These are phyloP conservation scores for Bemisia tabaci DNA, from an alignment of 1,140 invertebrate species.

Conservation along the genomic window DNA sequence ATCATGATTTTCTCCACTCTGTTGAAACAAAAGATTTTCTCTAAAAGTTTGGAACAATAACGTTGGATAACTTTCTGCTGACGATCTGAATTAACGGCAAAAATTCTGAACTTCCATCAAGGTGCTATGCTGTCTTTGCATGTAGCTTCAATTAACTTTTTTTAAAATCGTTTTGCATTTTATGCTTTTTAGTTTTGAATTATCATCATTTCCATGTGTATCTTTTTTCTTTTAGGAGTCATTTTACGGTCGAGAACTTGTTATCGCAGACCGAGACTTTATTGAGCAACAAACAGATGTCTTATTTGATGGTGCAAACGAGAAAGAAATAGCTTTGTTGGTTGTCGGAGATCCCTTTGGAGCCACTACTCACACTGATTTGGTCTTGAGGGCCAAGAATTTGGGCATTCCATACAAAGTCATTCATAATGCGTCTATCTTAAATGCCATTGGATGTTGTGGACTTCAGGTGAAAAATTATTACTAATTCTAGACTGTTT, in stretches of 20 bases:
- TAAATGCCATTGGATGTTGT: constrained; percentile 94
- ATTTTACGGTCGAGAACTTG: constrained; percentile 65
- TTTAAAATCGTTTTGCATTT: too few species aligned
- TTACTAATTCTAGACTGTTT: constrained; percentile 3
- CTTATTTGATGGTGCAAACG: constrained; percentile 60
- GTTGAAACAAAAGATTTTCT: too few species aligned
- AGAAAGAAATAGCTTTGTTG: constrained; percentile 72
- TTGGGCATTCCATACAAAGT: constrained; percentile 54
- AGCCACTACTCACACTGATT: constrained; percentile 94
- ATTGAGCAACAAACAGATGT: constrained; percentile 80
- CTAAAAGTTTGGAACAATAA: too few species aligned
- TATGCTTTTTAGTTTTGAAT: too few species aligned
- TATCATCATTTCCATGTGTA: too few species aligned
- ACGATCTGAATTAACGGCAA: too few species aligned
- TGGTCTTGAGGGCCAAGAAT: constrained; percentile 77
- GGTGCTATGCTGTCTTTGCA: too few species aligned
- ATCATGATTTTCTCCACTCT: too few species aligned
- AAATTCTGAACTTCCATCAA: too few species aligned
- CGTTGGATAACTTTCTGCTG: too few species aligned
- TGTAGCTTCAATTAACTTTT: too few species aligned
- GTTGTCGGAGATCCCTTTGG: constrained; percentile 88
- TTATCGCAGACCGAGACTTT: constrained; percentile 83
- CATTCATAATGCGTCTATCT: constrained; percentile 95
- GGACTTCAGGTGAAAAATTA: constrained; percentile 78
- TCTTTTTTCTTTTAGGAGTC: constrained; percentile 48